phyloP scores from a whole-genome alignment of 2,113 vertebrate genomes.

The Maccullochella peelii region DNA sequence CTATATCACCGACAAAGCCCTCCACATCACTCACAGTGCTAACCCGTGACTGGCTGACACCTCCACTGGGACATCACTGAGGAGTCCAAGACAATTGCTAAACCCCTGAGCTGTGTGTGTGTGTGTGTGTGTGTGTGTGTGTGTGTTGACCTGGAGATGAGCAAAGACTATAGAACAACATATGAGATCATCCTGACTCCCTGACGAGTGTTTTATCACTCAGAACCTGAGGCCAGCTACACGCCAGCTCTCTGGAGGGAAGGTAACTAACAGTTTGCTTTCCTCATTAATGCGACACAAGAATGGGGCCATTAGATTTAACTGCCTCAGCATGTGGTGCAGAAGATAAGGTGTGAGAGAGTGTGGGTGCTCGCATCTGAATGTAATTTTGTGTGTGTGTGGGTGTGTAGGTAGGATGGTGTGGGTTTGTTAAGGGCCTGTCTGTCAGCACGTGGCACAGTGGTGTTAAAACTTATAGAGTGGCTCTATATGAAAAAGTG shows the following conservation, averaged over 20 bases:
- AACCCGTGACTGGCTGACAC: slow-evolving; percentile 41
- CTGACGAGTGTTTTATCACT: slow-evolving; percentile 63
- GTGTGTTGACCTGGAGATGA: slow-evolving; percentile 37
- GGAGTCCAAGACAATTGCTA: slow-evolving; percentile 31
- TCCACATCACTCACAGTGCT: slow-evolving; percentile 30
- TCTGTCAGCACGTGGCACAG: slow-evolving; percentile 17
- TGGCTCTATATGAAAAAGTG: too few relatives aligned
- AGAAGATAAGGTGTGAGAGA: slow-evolving; percentile 8
- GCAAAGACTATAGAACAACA: slow-evolving; percentile 58
- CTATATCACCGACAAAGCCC: slow-evolving; percentile 43
- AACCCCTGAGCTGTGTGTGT: slow-evolving; percentile 24
- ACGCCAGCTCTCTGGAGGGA: slow-evolving; percentile 14
- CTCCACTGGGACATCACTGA: slow-evolving; percentile 40
- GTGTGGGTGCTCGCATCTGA: slow-evolving; percentile 17
- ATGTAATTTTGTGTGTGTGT: slow-evolving; percentile 25
- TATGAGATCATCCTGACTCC: slow-evolving; percentile 68
- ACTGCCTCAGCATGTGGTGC: slow-evolving; percentile 38
- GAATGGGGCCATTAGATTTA: slow-evolving; percentile 40
- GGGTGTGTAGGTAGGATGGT: neutral
- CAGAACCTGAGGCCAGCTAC: slow-evolving; percentile 14
- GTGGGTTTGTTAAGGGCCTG: neutral
- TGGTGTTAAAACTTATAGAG: too few relatives aligned
- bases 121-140: slow-evolving; percentile 31
- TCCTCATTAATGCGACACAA: slow-evolving; percentile 47
- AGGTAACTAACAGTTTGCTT: slow-evolving; percentile 51